Percentiles rank a stretch among this genome's conserved stretches.
phyloP scores from a whole-genome alignment of 2,113 vertebrate genomes.

The Lasiurus borealis region DNA sequence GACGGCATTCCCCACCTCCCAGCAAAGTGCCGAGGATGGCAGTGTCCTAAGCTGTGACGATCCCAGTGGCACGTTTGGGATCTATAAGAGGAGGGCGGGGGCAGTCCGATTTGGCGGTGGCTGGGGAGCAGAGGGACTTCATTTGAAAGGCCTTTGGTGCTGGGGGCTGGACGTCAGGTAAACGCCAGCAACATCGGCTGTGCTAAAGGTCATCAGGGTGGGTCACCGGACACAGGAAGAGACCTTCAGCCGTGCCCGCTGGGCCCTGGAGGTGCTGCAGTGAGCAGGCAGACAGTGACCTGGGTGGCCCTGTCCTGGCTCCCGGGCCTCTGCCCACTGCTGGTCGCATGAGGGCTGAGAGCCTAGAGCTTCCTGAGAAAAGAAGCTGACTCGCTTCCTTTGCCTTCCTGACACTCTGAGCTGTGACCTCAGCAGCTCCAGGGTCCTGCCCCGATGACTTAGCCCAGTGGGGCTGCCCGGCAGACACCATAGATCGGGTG shows the following conservation, averaged over 20 bases:
- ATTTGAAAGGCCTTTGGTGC: not conserved
- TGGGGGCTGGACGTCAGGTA: not conserved
- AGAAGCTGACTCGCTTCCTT: not conserved
- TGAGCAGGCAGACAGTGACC: not conserved
- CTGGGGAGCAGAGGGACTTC: not conserved
- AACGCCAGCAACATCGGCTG: not conserved
- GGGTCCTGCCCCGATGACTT: not conserved
- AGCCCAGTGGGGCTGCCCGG: not conserved
- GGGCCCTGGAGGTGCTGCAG: not conserved
- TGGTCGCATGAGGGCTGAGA: not conserved
- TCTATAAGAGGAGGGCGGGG: not conserved
- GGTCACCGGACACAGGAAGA: not conserved
- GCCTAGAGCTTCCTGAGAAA: not conserved
- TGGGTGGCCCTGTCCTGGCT: not conserved
- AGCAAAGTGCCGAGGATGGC: not conserved
- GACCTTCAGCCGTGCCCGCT: not conserved
- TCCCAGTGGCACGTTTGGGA: accelerated
- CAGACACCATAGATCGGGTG: not conserved
- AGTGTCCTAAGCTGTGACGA: not conserved
- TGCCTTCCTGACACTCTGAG: not conserved
- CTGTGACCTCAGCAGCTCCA: not conserved
- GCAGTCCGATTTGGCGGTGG: accelerated
- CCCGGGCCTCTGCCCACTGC: not conserved
- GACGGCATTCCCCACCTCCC: not conserved
- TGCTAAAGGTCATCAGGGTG: not conserved